Percentiles rank a stretch among this genome's conserved stretches.
Evolutionary conservation across 2,888 invertebrate genomes (phyloP).

Genomic region (Ectobius pallidus): DNA sequence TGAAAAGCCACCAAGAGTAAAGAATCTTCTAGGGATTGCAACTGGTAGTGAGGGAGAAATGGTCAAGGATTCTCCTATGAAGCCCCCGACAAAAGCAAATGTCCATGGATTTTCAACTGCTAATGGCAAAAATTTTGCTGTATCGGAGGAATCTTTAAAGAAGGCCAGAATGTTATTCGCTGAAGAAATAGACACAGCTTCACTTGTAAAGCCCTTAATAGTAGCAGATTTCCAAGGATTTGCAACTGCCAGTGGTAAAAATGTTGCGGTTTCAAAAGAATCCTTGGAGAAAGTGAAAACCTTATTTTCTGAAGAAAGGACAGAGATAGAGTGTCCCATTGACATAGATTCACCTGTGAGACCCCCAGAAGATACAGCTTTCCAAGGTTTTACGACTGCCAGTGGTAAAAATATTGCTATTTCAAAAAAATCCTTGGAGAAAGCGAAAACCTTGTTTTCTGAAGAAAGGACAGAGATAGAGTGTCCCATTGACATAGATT

Average conservation of each 20-base stretch:
- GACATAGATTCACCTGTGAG: constrained; percentile 43
- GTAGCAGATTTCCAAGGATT: background rate
- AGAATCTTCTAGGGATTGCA: too few species aligned
- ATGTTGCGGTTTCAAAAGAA: constrained; percentile 51
- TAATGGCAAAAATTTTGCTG: constrained; percentile 38
- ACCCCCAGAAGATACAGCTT: constrained; percentile 49
- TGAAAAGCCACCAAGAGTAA: too few species aligned
- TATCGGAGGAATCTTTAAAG: constrained; percentile 50
- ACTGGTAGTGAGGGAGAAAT: too few species aligned
- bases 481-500: constrained; percentile 40
- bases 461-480: constrained; percentile 42
- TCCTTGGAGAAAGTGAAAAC: constrained; percentile 50
- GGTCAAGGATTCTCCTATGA: too few species aligned
- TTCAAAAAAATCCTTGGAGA: constrained; percentile 50
- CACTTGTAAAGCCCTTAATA: too few species aligned
- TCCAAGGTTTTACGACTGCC: constrained; percentile 46
- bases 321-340: constrained; percentile 51
- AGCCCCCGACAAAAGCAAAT: too few species aligned
- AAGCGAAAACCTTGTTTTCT: constrained; percentile 50
- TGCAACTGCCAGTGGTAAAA: constrained; percentile 52
- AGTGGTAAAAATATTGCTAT: constrained; percentile 53
- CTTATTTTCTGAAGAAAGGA: constrained; percentile 48
- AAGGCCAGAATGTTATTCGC: background rate
- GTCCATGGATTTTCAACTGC: constrained; percentile 47
- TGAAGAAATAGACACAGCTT: constrained; percentile 2